Evolutionary conservation across 2,797 vertebrate species (phyloP).

Genomic region (Hyperoplus lanceolatus): DNA sequence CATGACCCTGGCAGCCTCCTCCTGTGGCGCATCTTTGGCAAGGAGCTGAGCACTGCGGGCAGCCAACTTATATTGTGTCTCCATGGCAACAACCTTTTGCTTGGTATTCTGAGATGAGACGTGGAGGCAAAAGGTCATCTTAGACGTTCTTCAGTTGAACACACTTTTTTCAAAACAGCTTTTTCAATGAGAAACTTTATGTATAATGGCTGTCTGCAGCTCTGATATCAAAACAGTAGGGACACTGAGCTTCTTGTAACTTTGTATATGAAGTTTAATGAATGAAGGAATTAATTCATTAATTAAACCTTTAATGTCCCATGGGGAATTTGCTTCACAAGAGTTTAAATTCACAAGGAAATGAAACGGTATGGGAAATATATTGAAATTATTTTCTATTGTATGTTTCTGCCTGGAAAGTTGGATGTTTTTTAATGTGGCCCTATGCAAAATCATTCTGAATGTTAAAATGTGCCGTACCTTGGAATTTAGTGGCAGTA

Average conservation of each 20-base stretch:
- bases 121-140: slow-evolving; percentile 33
- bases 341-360: background rate
- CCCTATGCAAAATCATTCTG: background rate
- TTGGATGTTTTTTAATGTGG: background rate
- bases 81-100: slow-evolving; percentile 92
- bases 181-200: background rate
- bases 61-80: slow-evolving; percentile 92
- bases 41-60: slow-evolving; percentile 92
- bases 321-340: too few relatives aligned
- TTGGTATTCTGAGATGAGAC: slow-evolving; percentile 89
- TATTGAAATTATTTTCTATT: background rate
- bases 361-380: background rate
- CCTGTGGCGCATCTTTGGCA: slow-evolving; percentile 91
- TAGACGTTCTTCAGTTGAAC: slow-evolving; percentile 30
- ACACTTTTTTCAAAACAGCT: slow-evolving; percentile 23
- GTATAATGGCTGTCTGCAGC: background rate
- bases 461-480: background rate
- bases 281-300: too few relatives aligned
- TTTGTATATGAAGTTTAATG: background rate
- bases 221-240: slow-evolving; percentile 3
- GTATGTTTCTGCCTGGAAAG: background rate
- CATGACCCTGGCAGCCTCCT: slow-evolving; percentile 91
- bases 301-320: too few relatives aligned
- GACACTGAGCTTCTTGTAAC: background rate
- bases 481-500: background rate